Evolutionary conservation across 2,888 invertebrate genomes (phyloP).

Genomic region (Subacronicta megacephala): DNA sequence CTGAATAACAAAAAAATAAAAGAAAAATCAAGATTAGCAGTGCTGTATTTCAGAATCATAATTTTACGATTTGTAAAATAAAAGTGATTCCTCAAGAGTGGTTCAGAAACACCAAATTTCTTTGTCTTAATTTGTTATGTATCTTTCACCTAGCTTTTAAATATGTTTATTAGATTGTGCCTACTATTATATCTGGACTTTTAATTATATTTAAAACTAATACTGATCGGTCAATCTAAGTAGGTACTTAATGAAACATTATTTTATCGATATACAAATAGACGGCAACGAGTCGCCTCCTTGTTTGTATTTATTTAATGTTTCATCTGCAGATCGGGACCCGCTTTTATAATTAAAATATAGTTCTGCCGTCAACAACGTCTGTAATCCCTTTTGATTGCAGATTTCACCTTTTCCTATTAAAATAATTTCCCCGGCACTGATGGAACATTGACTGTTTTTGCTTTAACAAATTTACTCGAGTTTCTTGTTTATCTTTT

Average conservation of each 20-base stretch:
- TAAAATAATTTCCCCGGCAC: background rate
- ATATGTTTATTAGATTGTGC: no score
- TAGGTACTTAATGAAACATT: no score
- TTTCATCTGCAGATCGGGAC: conserved; percentile 5
- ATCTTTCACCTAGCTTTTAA: no score
- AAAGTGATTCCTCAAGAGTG: no score
- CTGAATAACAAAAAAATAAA: conserved; percentile 59
- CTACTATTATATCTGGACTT: no score
- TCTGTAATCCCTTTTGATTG: conserved; percentile 34
- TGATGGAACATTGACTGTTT: conserved; percentile 7
- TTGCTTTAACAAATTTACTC: conserved; percentile 10
- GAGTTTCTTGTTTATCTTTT: conserved; percentile 4
- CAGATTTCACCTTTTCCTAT: conserved; percentile 25
- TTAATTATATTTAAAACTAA: no score
- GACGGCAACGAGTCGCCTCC: background rate
- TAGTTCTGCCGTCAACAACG: conserved; percentile 19
- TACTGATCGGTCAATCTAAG: no score
- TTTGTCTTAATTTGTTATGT: no score
- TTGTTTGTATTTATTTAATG: conserved; percentile 5
- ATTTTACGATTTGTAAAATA: no score
- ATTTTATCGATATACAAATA: conserved; percentile 25
- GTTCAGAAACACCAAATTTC: no score
- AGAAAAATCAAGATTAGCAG: background rate
- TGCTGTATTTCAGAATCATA: no score
- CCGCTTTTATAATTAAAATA: conserved; percentile 30